Evolutionary conservation across 2,113 vertebrate genomes (phyloP).

Genomic region (Neotoma lepida): DNA sequence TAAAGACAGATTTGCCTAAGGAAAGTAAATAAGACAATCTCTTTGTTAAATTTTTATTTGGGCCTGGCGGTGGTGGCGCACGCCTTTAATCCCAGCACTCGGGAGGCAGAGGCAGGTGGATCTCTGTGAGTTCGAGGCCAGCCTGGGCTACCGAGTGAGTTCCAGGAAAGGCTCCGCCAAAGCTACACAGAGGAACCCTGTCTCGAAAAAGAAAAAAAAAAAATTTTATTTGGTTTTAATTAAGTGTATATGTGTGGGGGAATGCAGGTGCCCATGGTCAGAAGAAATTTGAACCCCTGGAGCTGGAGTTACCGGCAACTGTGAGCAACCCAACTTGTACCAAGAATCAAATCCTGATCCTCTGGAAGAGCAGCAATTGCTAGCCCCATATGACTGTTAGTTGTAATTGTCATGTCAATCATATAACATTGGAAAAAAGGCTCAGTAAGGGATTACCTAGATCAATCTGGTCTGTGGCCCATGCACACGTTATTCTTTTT

Average conservation of each 20-base stretch:
- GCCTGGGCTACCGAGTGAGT: too few relatives aligned
- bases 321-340: not conserved
- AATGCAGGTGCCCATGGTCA: not conserved
- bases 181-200: too few relatives aligned
- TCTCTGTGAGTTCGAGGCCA: too few relatives aligned
- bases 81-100: too few relatives aligned
- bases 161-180: too few relatives aligned
- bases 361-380: not conserved
- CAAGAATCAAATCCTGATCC: not conserved
- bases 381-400: not conserved
- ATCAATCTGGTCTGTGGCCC: not conserved
- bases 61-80: too few relatives aligned
- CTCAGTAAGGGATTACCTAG: not conserved
- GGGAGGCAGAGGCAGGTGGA: too few relatives aligned
- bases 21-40: slow-evolving; percentile 28
- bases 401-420: not conserved
- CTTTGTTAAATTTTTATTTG: not conserved
- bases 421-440: not conserved
- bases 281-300: not conserved
- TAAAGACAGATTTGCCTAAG: slow-evolving; percentile 28
- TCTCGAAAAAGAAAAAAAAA: too few relatives aligned
- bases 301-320: not conserved
- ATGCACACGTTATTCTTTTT: not conserved
- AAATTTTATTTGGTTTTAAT: not conserved
- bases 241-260: not conserved